A percentile compares a stretch with the other conserved stretches of the same genome.
Conservation (phyloP, 2,888 invertebrate species). For the Drosophila anceps region DNA sequence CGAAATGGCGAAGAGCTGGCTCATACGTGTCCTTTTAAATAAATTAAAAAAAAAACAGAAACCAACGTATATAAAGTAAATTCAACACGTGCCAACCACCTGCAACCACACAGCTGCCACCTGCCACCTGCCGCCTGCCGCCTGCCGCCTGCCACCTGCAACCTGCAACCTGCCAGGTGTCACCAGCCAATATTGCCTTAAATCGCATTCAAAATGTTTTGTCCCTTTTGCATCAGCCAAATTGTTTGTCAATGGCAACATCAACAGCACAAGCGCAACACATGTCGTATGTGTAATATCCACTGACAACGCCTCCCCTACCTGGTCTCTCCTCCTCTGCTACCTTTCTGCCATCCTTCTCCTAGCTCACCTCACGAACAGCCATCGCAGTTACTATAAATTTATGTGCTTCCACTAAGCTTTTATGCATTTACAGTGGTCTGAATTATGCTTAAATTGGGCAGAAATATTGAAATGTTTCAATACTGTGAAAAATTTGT, state of each 20-base stretch:
- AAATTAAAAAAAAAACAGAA: constrained; percentile 62
- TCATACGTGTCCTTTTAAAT: constrained; percentile 69
- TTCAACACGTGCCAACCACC: constrained; percentile 50
- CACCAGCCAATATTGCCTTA: constrained; percentile 24
- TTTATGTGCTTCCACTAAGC: constrained; percentile 33
- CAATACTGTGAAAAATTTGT: no score
- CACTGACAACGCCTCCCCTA: constrained; percentile 4
- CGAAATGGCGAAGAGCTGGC: constrained; percentile 41
- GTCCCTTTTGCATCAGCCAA: constrained; percentile 64
- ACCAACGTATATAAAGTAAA: neutral
- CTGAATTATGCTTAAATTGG: no score
- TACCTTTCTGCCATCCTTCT: no score
- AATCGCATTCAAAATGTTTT: constrained; percentile 20
- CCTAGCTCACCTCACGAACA: neutral
- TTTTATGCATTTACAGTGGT: constrained; percentile 38
- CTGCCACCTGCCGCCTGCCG: neutral
- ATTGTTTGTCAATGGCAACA: constrained; percentile 65
- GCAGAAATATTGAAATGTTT: neutral
- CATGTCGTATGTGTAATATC: constrained; percentile 78
- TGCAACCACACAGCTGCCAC: constrained; percentile 8
- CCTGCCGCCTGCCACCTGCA: neutral
- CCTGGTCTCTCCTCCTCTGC: neutral
- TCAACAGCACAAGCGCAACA: constrained; percentile 50
- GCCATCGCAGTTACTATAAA: constrained; percentile 30
- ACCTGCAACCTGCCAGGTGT: neutral